Base-by-base conservation (phyloP, 2,888 invertebrate genomes). In the Athalia cordata region DNA sequence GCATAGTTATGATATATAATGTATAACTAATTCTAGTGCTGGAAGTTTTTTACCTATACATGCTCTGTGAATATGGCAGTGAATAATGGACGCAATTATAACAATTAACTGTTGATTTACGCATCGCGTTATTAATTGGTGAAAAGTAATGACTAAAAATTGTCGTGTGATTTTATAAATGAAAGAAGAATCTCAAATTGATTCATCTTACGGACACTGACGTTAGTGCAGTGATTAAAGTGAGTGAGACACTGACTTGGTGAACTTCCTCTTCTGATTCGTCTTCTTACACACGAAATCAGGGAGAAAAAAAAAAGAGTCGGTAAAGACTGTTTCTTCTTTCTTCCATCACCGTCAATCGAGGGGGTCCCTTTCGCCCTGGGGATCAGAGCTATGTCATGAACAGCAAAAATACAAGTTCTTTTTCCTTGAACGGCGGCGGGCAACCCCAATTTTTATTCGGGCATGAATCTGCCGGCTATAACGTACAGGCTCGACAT, bases 341-440 rank as follows among this genome's bases (percentile, higher is more conserved):
- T 29, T 29, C 29, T 29, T 2, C 1, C 29, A 29, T 29, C 29
- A 29, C 7, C 52, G 15, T 11, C n/a, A 59, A 57, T 13, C 3
- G 13, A 61, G 62, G 7, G 77, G 67, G 50, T 78, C 15, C 76
- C 77, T 77, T 55, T 77, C 57, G 67, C 66, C 74, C 75, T 55
- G 57, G 55, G 29, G 59, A 79, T 78, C 76, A 79, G 77, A 81
- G 81, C 78, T 79, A 83, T 83, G 85, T 81, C 84, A 86, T 84
- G 85, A 85, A 79, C 82, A 82, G 79, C 79, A 81, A 78, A 78
- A 81, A 82, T 78, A 67, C 79, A 75, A 49, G 62, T n/a, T 61
- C 75, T n/a, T 75, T 75, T 62, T 52, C 62, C 59, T 64, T 75
- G 7, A 50, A 62, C 61, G 45, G 62, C 61, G 45, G 62, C 50